Conservation (phyloP, 2,888 invertebrate species). For the Cremastinae sp. region DNA sequence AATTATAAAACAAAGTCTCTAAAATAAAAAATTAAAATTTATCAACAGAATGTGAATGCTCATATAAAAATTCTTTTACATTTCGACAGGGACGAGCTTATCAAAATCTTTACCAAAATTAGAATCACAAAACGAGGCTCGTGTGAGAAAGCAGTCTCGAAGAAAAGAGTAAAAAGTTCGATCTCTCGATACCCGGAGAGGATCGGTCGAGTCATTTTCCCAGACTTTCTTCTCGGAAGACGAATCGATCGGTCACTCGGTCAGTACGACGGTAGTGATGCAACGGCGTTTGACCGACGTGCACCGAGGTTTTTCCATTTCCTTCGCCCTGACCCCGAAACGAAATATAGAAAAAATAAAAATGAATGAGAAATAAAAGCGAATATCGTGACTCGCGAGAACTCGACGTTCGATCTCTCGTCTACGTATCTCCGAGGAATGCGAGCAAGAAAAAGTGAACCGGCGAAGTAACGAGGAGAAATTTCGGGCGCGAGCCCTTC, state of each 20-base stretch:
- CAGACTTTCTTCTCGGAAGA: constrained; percentile 13
- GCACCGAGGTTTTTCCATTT: constrained; percentile 15
- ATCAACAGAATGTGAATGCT: too few relatives aligned
- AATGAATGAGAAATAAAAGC: constrained; percentile 1
- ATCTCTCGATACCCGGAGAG: too few relatives aligned
- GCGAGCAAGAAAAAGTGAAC: background rate
- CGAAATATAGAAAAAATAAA: background rate
- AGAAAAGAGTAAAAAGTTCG: too few relatives aligned
- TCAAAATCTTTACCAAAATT: too few relatives aligned
- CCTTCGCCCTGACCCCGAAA: constrained; percentile 22
- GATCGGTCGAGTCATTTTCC: constrained; percentile 28
- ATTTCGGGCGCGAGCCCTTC: constrained; percentile 13
- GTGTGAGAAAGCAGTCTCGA: too few relatives aligned
- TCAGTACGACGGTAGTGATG: constrained; percentile 29
- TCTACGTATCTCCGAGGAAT: too few relatives aligned
- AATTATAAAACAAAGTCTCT: too few relatives aligned
- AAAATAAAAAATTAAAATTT: too few relatives aligned
- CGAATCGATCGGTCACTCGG: constrained; percentile 21
- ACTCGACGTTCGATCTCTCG: constrained; percentile 8
- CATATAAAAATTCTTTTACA: too few relatives aligned
- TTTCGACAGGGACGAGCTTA: too few relatives aligned
- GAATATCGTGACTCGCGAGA: too few relatives aligned
- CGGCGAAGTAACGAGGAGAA: constrained; percentile 8
- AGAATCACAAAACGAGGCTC: too few relatives aligned
- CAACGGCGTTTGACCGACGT: background rate